Conservation (phyloP, 2,797 vertebrate species). For the Pseudochromis fuscus region DNA sequence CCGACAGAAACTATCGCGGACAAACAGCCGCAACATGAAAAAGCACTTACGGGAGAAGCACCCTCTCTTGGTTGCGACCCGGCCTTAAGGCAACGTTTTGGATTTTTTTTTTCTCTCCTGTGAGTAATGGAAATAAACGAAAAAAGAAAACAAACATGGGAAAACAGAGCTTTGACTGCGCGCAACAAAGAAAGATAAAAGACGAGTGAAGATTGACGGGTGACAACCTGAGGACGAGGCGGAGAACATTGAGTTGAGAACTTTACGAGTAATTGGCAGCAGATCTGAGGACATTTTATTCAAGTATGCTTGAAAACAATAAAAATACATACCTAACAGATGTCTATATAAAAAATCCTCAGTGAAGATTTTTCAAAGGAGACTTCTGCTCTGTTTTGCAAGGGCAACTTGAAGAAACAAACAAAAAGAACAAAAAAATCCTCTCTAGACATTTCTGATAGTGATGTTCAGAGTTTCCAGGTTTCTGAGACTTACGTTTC, state of each 20-base stretch:
- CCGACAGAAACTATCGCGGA: conserved; percentile 44
- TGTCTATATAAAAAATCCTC: conserved; percentile 9
- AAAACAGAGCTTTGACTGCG: conserved; percentile 24
- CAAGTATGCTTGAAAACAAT: conserved; percentile 26
- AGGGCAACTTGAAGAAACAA: not conserved
- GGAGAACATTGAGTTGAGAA: not conserved
- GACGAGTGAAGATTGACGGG: conserved; percentile 28
- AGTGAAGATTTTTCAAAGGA: not conserved
- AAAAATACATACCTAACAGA: conserved; percentile 20
- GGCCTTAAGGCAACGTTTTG: conserved; percentile 34
- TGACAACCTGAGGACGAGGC: conserved; percentile 15
- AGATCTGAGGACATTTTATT: conserved; percentile 21
- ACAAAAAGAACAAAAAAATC: not conserved
- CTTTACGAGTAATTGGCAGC: conserved; percentile 32
- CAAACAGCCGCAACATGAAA: conserved; percentile 66
- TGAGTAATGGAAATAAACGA: conserved; percentile 53
- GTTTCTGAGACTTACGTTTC: not conserved
- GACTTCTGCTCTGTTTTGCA: conserved; percentile 5
- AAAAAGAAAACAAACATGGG: conserved; percentile 40
- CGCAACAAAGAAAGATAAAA: not conserved
- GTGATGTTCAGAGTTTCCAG: not conserved
- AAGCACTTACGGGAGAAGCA: conserved; percentile 48
- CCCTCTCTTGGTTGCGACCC: conserved; percentile 32
- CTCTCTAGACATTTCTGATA: rapidly evolving
- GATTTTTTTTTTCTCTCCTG: conserved; percentile 19